Evolutionary conservation across 30 jellyfish, hydroid and myxozoan genomes (phyloP), one percentile per base, ranked within the genome.

Genomic region (Clytia hemisphaerica): DNA sequence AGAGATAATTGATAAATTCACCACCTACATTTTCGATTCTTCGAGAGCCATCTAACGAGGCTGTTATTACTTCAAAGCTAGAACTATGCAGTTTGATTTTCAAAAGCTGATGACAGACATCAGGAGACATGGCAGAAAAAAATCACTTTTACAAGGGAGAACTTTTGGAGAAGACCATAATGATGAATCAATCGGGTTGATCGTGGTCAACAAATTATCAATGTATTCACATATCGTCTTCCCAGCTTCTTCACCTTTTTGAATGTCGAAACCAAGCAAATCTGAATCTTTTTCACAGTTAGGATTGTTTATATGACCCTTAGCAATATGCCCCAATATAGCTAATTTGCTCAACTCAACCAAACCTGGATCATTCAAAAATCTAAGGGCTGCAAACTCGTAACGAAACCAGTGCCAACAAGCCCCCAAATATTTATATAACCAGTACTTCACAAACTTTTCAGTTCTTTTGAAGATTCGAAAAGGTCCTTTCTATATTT

Each of bases 21-120:
- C 78, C 78, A 36, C 58, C 67, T 45, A 59, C 70, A 10, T 10
- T 21, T 21, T 73, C 71, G 21, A 73, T 15, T 28, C 37, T 66
- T 16, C 60, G 51, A 28, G 85, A 31, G 12, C 84, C 85, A 55
- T 78, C 62, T 36, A 78, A 46, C 26, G 36, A 53, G 25, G 68
- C 47, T 10, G 84, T 47, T 30, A 78, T 45, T 4, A 50, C 65
- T 55, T 67, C 64, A 51, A 77, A 77, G 21, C 76, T 28, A 10
- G 92, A 77, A 64, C 92, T 77, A 45, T 59, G 58, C 28, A 78
- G 49, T 40, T 67, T 69, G 21, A 77, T 44, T 18, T 65, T 33
- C 48, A 77, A 51, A 58, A 63, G 60, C 6, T 49, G 21, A 15
- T 72, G 67, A 32, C 25, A 16, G 14, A n/a, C n/a, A n/a, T 51